A percentile compares a stretch with the other conserved stretches of the same genome.
phyloP scores from a whole-genome alignment of 2,113 vertebrate species.

The Tonatia bakeri region DNA sequence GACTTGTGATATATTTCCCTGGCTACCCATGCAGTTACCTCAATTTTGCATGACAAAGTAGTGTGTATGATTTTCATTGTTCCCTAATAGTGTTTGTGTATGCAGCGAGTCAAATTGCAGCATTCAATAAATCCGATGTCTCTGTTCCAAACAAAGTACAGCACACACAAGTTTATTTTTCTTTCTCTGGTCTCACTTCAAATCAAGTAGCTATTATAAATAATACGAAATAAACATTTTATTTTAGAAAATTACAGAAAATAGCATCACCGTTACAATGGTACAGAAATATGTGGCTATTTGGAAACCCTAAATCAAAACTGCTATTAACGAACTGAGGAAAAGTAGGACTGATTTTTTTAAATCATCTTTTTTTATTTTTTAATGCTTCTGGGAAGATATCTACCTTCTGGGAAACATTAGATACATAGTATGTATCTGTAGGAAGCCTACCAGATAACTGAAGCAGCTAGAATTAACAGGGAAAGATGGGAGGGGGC shows the following conservation, averaged over 20 bases:
- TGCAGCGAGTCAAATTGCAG: not conserved
- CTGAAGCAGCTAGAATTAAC: not conserved
- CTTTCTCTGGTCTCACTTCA: conserved; percentile 27
- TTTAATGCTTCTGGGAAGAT: not conserved
- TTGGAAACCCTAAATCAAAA: conserved; percentile 41
- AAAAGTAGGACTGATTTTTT: not conserved
- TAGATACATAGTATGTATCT: not conserved
- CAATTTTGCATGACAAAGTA: not conserved
- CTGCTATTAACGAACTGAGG: not conserved
- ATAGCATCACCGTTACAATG: not conserved
- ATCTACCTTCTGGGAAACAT: not conserved
- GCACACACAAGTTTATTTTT: conserved; percentile 37
- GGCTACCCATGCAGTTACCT: not conserved
- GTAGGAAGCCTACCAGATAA: not conserved
- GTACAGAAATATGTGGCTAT: conserved; percentile 7
- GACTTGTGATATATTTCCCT: not conserved
- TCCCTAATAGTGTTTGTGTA: not conserved
- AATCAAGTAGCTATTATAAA: conserved; percentile 47
- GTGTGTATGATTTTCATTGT: not conserved
- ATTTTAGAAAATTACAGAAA: conserved; percentile 53
- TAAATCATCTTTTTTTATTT: not conserved
- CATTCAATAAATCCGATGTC: not conserved
- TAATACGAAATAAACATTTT: conserved; percentile 29
- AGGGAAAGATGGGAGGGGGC: not conserved
- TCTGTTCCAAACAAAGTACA: conserved; percentile 27